phyloP scores from a whole-genome alignment of 2,888 invertebrate genomes.

The Beris morrisii region DNA sequence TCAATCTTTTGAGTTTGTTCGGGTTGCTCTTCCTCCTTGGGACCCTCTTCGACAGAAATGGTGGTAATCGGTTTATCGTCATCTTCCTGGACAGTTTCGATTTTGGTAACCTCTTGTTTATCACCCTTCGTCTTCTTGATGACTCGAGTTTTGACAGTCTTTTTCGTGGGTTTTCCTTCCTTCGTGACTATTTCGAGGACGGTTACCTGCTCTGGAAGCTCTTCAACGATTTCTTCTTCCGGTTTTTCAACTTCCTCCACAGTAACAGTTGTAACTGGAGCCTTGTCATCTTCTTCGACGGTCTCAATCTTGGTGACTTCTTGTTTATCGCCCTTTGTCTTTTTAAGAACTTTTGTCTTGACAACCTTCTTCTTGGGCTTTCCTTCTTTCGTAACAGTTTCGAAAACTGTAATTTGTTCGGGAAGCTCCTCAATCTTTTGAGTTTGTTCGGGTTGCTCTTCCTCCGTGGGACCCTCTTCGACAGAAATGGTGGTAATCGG shows the following conservation, averaged over 20 bases:
- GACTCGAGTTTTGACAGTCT: constrained; percentile 47
- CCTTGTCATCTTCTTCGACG: constrained; percentile 46
- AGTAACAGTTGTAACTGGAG: constrained; percentile 47
- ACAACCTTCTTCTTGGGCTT: constrained; percentile 46
- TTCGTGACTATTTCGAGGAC: constrained; percentile 40
- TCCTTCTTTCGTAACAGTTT: constrained; percentile 33
- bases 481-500: constrained; percentile 46
- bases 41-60: constrained; percentile 43
- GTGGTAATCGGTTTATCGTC: constrained; percentile 47
- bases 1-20: constrained; percentile 42
- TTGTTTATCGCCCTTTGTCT: constrained; percentile 46
- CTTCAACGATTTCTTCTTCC: constrained; percentile 47
- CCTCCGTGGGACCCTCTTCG: constrained; percentile 45
- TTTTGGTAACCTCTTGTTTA: constrained; percentile 43
- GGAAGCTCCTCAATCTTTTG: constrained; percentile 46
- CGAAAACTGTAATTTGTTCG: constrained; percentile 47
- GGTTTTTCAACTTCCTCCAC: constrained; percentile 44
- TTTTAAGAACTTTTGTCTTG: constrained; percentile 50
- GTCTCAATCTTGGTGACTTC: constrained; percentile 51
- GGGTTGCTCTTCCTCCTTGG: constrained; percentile 43
- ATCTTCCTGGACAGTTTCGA: constrained; percentile 46
- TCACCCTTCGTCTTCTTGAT: constrained; percentile 46
- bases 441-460: constrained; percentile 48
- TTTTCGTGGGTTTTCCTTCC: constrained; percentile 45
- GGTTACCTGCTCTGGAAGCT: constrained; percentile 47